A percentile compares a stretch with the other conserved stretches of the same genome.
These are phyloP conservation scores for Meloidogyne hapla DNA, from an alignment of 1,140 invertebrate genomes.

Conservation along the genomic window DNA sequence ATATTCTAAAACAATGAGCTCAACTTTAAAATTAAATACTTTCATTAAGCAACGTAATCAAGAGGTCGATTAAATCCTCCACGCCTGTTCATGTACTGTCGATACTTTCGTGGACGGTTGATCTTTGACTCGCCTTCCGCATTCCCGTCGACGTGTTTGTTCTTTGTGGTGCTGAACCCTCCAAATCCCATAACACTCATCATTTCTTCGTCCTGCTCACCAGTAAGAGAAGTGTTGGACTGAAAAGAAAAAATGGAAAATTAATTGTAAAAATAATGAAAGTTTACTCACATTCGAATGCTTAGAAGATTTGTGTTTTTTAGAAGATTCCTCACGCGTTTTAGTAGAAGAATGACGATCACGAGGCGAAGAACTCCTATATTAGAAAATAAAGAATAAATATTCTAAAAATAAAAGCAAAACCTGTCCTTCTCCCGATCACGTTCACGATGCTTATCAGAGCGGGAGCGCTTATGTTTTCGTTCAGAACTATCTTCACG, in stretches of 20 bases:
- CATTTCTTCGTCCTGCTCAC: slow-evolving; percentile 78
- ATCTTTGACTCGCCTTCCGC: slow-evolving; percentile 88
- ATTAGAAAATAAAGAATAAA: background rate
- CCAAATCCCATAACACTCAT: slow-evolving; percentile 94
- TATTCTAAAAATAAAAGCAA: background rate
- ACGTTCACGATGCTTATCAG: background rate
- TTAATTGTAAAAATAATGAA: background rate
- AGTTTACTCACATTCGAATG: background rate
- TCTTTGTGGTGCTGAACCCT: slow-evolving; percentile 87
- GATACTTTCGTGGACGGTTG: slow-evolving; percentile 89
- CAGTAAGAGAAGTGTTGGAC: slow-evolving; percentile 1
- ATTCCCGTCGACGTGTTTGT: slow-evolving; percentile 86
- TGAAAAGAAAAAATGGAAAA: background rate
- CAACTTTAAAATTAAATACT: background rate
- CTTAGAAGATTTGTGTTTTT: slow-evolving; percentile 4
- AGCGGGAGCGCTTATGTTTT: background rate
- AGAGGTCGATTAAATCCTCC: slow-evolving; percentile 96
- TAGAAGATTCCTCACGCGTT: background rate
- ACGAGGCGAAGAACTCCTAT: background rate
- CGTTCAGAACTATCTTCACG: background rate
- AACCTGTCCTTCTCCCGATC: slow-evolving; percentile 7
- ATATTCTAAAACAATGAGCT: background rate
- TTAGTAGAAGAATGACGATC: background rate
- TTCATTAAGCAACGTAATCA: slow-evolving; percentile 70
- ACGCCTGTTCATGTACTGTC: slow-evolving; percentile 98